phyloP scores from a whole-genome alignment of 2,888 invertebrate species.

The Parasteatoda lunata region DNA sequence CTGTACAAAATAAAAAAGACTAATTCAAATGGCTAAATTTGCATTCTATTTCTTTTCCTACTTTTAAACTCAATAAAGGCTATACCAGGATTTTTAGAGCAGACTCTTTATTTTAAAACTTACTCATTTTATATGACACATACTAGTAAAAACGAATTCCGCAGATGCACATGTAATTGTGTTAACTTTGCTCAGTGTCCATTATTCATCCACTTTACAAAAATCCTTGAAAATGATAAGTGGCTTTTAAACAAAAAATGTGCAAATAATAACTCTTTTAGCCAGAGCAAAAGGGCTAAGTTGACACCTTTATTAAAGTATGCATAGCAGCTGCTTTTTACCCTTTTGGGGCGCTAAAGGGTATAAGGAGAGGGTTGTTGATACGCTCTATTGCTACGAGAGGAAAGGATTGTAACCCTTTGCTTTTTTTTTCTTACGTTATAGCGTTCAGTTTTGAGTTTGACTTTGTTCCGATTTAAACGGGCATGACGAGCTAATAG shows the following conservation, averaged over 20 bases:
- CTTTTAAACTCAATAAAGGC: too few species aligned
- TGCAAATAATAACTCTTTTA: background rate
- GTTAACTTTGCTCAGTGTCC: background rate
- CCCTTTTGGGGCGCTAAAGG: conserved; percentile 47
- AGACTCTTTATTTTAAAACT: too few species aligned
- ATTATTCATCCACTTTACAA: background rate
- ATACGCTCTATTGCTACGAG: conserved; percentile 31
- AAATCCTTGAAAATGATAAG: background rate
- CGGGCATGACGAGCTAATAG: conserved; percentile 41
- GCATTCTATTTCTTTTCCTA: too few species aligned
- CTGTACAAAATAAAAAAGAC: too few species aligned
- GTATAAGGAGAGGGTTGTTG: conserved; percentile 25
- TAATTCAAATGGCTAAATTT: too few species aligned
- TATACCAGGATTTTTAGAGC: too few species aligned
- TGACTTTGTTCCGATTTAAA: conserved; percentile 39
- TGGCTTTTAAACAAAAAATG: background rate
- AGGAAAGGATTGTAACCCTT: conserved; percentile 57
- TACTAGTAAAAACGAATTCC: background rate
- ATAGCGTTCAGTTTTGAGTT: background rate
- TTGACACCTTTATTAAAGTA: conserved; percentile 26
- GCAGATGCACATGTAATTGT: background rate
- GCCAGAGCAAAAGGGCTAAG: background rate
- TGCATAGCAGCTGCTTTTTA: conserved; percentile 34
- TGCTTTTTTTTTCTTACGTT: background rate
- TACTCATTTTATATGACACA: too few species aligned